Evolutionary conservation across 1,140 invertebrate genomes (phyloP).

Genomic region (Chironomus striatipennis): DNA sequence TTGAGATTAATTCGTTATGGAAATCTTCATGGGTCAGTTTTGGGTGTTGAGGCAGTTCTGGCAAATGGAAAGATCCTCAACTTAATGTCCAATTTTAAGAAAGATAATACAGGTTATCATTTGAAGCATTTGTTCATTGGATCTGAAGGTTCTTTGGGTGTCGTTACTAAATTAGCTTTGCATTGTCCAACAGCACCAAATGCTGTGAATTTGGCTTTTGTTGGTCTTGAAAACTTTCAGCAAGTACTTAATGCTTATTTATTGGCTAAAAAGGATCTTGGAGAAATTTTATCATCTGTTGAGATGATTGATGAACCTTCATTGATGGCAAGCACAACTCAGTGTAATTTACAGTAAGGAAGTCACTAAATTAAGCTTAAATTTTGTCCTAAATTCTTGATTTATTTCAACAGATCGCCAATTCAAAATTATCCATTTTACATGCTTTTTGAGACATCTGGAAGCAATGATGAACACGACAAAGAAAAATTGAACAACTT

Average conservation of each 20-base stretch:
- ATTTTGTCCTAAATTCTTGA: conserved; percentile 27
- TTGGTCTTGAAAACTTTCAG: conserved; percentile 68
- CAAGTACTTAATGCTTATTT: conserved; percentile 66
- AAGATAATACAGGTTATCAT: conserved; percentile 97
- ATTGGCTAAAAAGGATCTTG: conserved; percentile 61
- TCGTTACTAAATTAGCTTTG: conserved; percentile 88
- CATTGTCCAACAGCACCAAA: conserved; percentile 76
- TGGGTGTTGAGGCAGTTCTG: conserved; percentile 90
- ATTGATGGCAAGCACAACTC: conserved; percentile 48
- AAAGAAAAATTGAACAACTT: conserved; percentile 78
- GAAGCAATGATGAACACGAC: conserved; percentile 73
- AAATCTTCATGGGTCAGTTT: conserved; percentile 82
- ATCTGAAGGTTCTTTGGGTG: conserved; percentile 90
- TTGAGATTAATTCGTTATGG: conserved; percentile 90
- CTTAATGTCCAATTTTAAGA: conserved; percentile 76
- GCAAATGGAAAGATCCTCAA: conserved; percentile 83
- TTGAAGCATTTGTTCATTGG: conserved; percentile 96
- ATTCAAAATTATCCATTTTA: conserved; percentile 71
- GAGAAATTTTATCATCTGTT: conserved; percentile 87
- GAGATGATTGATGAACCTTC: conserved; percentile 81
- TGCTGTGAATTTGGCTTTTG: conserved; percentile 72
- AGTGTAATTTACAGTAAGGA: conserved; percentile 51
- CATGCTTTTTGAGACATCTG: conserved; percentile 83
- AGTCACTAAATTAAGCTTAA: too few relatives aligned
- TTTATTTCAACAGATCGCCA: conserved; percentile 43